These are phyloP conservation scores for Nomada flava DNA, from an alignment of 2,888 invertebrate genomes.

Conservation along the genomic window DNA sequence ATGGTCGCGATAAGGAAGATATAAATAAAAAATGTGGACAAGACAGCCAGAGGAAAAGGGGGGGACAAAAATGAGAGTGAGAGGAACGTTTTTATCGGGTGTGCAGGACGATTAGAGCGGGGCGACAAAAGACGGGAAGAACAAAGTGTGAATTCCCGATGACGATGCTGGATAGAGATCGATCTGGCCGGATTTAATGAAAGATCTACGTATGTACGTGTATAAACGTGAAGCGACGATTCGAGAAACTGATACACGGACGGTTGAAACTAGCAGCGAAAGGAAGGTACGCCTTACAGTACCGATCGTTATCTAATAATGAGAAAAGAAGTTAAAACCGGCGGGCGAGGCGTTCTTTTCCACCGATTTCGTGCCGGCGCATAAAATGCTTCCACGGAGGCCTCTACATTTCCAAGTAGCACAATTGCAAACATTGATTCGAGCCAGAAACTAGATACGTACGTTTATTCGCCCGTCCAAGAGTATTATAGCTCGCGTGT, in stretches of 20 bases:
- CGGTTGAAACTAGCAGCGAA: not conserved
- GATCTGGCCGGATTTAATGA: not conserved
- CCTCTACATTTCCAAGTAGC: slow-evolving; percentile 55
- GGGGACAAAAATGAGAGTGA: too few species aligned
- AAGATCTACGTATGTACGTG: not conserved
- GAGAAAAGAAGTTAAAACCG: slow-evolving; percentile 24
- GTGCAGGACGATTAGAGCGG: not conserved
- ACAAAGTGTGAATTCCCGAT: not conserved
- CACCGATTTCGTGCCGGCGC: slow-evolving; percentile 21
- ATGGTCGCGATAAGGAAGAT: slow-evolving; percentile 21
- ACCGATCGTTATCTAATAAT: slow-evolving; percentile 47
- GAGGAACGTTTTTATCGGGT: not conserved
- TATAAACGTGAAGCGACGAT: slow-evolving; percentile 3
- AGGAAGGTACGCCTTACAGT: slow-evolving; percentile 23
- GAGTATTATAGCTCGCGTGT: slow-evolving; percentile 54
- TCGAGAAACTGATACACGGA: not conserved
- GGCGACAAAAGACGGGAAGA: not conserved
- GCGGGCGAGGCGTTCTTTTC: slow-evolving; percentile 18
- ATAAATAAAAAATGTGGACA: slow-evolving; percentile 18
- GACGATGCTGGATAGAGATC: not conserved
- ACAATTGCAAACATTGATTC: slow-evolving; percentile 64
- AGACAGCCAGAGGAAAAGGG: not conserved
- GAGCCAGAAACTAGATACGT: slow-evolving; percentile 59
- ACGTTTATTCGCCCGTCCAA: slow-evolving; percentile 47
- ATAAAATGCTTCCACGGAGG: slow-evolving; percentile 26